Base-by-base conservation (phyloP, 1,140 invertebrate species). In the Drosophila pseudoobscura region DNA sequence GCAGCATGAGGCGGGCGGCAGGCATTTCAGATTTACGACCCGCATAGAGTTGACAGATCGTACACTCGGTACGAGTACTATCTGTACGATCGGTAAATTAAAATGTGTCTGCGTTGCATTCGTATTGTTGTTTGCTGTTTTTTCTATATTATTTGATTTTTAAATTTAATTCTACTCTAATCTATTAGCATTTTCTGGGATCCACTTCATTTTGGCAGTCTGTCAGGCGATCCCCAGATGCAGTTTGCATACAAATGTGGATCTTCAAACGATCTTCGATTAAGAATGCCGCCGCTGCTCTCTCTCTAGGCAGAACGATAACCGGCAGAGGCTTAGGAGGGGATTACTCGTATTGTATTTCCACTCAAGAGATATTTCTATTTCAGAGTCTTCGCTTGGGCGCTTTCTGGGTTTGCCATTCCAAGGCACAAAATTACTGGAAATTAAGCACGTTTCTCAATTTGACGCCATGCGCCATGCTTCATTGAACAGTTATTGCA, bases 161-260 rank as follows among this genome's bases (percentile, higher is more conserved):
- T 53, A 17, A 50, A 62, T 62, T 55, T 53, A 22, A 64, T 53
- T 65, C 24, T 11, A 45, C 35, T 41, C 51, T 26, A 15, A 24
- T 26, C 7, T 1, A 76, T 82, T 82, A 74, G 62, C 78, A 74
- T 78, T 77, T 71, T 66, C 57, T 50, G 39, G 44, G 57, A 45
- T 39, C 58, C 45, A 65, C 73, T 84, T 84, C 80, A 73, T 68
- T 65, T 68, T 69, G 60, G 57, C 73, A 43, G 43, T 26, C 44
- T 47, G 50, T 60, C 69, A 69, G 63, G 22, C 31, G 51, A 55
- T 11, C 22, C 13, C 29, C 20, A 15, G 11, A 44, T 22, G 55
- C 53, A 7, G 35, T 22, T 17, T 64, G 73, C 68, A 85, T 84
- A 69, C 68, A 85, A 84, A 85, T 78, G 56, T 52, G 41, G 51